Percentiles rank a stretch among this genome's conserved stretches.
Evolutionary conservation across 2,888 invertebrate species (phyloP).

Genomic region (Alentia gelatinosa): DNA sequence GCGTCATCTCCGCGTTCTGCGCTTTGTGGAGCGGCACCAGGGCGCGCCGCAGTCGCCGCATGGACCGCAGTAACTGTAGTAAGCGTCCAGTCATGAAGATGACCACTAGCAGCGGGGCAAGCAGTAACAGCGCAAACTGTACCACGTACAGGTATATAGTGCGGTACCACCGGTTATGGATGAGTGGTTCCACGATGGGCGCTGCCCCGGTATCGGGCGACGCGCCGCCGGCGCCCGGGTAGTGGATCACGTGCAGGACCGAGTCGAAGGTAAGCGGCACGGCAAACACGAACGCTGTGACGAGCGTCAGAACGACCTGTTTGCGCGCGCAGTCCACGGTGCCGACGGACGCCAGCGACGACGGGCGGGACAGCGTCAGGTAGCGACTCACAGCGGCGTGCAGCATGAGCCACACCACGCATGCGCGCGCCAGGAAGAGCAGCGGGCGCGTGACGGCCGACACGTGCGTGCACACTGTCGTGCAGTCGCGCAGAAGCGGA

Average conservation of each 20-base stretch:
- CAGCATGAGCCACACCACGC: conserved; percentile 60
- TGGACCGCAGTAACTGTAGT: conserved; percentile 14
- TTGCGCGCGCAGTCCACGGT: conserved; percentile 51
- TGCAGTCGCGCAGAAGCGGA: conserved; percentile 54
- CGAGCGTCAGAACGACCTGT: conserved; percentile 45
- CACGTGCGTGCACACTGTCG: conserved; percentile 55
- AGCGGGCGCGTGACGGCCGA: conserved; percentile 59
- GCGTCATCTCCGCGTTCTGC: conserved; percentile 60
- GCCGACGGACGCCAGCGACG: not conserved
- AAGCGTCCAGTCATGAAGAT: conserved; percentile 50
- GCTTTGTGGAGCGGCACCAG: conserved; percentile 41
- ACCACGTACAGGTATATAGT: conserved; percentile 56
- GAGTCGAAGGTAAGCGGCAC: conserved; percentile 60
- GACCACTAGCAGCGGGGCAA: conserved; percentile 53
- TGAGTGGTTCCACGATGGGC: conserved; percentile 38
- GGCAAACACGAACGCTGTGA: conserved; percentile 54
- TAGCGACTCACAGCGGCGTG: conserved; percentile 49
- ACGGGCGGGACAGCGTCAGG: conserved; percentile 55
- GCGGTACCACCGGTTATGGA: conserved; percentile 56
- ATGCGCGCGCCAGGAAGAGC: conserved; percentile 58
- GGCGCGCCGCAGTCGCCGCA: conserved; percentile 44
- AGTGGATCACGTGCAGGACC: conserved; percentile 11
- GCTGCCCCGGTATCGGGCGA: not conserved
- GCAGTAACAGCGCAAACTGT: conserved; percentile 19
- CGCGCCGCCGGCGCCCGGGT: not conserved